Evolutionary conservation across 2,113 vertebrate species (phyloP).

Genomic region (Potamarius usumacintae): DNA sequence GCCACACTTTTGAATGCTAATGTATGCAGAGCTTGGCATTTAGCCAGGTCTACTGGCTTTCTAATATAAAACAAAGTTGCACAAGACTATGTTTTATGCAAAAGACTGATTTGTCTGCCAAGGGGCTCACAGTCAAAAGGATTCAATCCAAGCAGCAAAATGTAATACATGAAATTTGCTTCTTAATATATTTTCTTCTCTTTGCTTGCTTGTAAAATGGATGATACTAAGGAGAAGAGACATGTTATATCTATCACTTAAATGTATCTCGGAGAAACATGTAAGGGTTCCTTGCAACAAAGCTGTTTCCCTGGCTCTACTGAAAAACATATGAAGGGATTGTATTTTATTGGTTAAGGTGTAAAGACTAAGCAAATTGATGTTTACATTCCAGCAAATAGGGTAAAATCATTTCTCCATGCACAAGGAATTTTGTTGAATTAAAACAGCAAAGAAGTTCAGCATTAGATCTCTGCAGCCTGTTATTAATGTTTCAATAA

Average conservation of each 20-base stretch:
- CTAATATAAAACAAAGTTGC: constrained; percentile 60
- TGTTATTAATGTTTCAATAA: neutral
- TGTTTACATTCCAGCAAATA: neutral
- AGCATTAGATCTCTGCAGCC: neutral
- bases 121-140: constrained; percentile 55
- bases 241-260: neutral
- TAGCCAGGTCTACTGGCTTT: constrained; percentile 68
- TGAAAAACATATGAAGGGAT: neutral
- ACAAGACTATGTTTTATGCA: constrained; percentile 60
- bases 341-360: neutral
- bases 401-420: neutral
- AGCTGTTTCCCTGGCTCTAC: neutral
- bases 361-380: neutral
- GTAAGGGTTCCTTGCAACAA: neutral
- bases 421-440: neutral
- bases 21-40: constrained; percentile 76
- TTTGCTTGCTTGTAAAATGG: constrained; percentile 16
- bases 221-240: neutral
- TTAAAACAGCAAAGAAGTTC: neutral
- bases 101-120: constrained; percentile 57
- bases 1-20: constrained; percentile 76
- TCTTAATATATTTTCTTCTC: constrained; percentile 39
- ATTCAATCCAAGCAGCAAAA: constrained; percentile 55
- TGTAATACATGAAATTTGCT: constrained; percentile 44
- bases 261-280: neutral